Evolutionary conservation across 2,888 invertebrate genomes (phyloP).

Genomic region (Drosophila flavopinicola): DNA sequence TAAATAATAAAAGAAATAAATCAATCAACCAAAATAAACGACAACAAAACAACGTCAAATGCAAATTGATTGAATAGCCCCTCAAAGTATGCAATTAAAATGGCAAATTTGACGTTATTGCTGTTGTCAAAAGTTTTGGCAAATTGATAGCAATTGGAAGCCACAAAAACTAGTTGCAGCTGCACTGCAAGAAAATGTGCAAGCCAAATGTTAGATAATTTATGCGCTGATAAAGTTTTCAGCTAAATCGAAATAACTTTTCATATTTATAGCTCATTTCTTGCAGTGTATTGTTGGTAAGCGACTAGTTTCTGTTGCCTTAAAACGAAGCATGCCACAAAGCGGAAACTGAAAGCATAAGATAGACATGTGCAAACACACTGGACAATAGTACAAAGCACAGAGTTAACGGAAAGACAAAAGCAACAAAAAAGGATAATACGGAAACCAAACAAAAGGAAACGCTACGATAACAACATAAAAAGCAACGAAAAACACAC

Average conservation of each 20-base stretch:
- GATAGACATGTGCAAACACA: constrained; percentile 30
- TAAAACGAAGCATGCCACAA: constrained; percentile 33
- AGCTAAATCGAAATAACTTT: background rate
- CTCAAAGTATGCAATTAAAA: constrained; percentile 18
- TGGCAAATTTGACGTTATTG: constrained; percentile 23
- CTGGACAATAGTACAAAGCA: constrained; percentile 20
- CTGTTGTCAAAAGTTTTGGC: constrained; percentile 8
- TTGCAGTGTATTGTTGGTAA: constrained; percentile 18
- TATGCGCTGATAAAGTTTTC: background rate
- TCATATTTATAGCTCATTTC: constrained; percentile 1
- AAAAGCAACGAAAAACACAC: constrained; percentile 18
- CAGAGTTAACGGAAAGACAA: constrained; percentile 17
- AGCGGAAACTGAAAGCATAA: constrained; percentile 34
- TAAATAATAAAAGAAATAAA: constrained; percentile 19
- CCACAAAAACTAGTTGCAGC: constrained; percentile 5
- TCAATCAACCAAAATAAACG: constrained; percentile 2
- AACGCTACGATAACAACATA: constrained; percentile 27
- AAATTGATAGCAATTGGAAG: constrained; percentile 11
- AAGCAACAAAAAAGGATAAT: constrained; percentile 26
- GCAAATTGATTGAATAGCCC: constrained; percentile 5
- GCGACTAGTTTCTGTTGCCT: background rate
- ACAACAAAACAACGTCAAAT: constrained; percentile 22
- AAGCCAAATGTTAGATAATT: background rate
- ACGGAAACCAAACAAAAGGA: constrained; percentile 21
- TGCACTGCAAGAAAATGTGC: constrained; percentile 26